A percentile compares a stretch with the other conserved stretches of the same genome.
Conservation (phyloP, 2,113 vertebrate genomes). For the Dasyurus viverrinus region DNA sequence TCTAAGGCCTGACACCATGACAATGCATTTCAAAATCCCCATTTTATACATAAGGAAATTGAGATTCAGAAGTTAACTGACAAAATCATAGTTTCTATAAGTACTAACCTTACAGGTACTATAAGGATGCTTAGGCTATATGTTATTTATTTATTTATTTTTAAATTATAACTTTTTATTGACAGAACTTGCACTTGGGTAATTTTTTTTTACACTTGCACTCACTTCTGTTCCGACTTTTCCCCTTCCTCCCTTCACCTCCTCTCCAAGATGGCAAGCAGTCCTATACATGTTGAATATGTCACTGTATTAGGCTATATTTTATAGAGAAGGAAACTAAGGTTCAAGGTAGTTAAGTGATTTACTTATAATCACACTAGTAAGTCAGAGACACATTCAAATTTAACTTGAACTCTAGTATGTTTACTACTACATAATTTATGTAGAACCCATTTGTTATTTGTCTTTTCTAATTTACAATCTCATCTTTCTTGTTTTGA, state of each 20-base stretch:
- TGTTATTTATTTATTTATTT: no score
- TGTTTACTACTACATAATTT: background rate
- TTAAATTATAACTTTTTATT: no score
- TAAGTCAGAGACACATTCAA: background rate
- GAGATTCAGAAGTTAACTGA: background rate
- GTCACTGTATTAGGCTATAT: no score
- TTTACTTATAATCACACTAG: background rate
- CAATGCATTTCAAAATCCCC: background rate
- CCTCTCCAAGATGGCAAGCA: no score
- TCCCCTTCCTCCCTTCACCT: no score
- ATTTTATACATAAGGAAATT: background rate
- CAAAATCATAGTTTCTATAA: background rate
- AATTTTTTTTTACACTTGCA: no score
- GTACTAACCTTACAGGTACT: no score
- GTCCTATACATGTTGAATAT: no score
- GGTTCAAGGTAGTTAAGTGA: no score
- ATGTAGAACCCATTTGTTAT: background rate
- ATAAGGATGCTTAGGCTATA: no score
- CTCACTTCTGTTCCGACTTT: no score
- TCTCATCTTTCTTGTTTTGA: background rate
- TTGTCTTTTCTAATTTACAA: background rate
- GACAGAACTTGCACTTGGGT: no score
- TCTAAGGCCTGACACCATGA: background rate
- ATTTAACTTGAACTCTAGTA: background rate
- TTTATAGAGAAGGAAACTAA: background rate